phyloP scores from a whole-genome alignment of 2,113 vertebrate species.

The Myocastor coypus region DNA sequence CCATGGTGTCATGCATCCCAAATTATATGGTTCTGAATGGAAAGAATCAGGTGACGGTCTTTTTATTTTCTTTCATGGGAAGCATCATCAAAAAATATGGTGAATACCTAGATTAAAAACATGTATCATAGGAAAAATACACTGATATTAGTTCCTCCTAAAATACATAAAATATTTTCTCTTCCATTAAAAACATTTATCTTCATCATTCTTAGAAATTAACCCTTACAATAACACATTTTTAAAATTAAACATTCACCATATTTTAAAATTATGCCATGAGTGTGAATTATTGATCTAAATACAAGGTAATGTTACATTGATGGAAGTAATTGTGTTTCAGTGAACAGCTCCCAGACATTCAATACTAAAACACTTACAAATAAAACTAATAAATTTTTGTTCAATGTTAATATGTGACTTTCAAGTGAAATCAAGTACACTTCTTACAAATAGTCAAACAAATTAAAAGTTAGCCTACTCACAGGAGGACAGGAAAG shows the following conservation, averaged over 20 bases:
- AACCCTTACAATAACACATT: not conserved
- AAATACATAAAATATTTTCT: not conserved
- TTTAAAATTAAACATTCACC: not conserved
- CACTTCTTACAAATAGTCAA: not conserved
- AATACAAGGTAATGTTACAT: not conserved
- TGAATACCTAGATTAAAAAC: not conserved
- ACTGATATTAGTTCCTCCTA: not conserved
- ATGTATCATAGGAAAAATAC: not conserved
- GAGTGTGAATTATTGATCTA: conserved; percentile 3
- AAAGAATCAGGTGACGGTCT: conserved; percentile 3
- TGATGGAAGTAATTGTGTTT: not conserved
- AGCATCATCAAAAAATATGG: not conserved
- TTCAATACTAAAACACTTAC: conserved; percentile 26
- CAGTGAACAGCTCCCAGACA: not conserved
- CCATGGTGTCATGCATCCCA: not conserved
- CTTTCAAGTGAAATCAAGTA: conserved; percentile 37
- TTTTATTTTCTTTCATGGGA: not conserved
- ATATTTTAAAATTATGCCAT: not conserved
- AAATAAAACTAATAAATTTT: not conserved
- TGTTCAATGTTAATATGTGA: not conserved
- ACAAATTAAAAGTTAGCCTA: not conserved
- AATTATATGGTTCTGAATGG: not conserved
- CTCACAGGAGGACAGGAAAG: not conserved
- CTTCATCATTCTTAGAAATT: not conserved
- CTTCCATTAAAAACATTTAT: not conserved